Conservation (phyloP, 1,140 invertebrate species). For the Cydia strobilella region DNA sequence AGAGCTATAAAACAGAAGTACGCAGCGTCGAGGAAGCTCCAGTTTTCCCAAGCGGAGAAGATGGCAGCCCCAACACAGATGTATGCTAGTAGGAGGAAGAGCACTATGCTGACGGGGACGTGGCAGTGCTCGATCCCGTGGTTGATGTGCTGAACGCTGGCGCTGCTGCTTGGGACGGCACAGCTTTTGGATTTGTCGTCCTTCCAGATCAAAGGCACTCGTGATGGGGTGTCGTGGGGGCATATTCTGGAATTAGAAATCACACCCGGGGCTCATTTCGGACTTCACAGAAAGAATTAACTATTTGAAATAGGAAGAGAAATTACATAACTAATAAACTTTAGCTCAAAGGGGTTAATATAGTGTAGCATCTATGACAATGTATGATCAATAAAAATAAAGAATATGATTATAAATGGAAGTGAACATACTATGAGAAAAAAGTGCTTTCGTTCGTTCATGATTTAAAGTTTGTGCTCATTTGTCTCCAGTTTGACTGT, state of each 20-base stretch:
- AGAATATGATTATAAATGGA: no score
- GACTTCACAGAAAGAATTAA: no score
- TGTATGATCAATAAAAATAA: no score
- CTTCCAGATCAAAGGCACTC: slow-evolving; percentile 85
- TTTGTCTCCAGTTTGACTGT: no score
- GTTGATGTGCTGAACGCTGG: slow-evolving; percentile 56
- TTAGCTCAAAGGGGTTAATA: no score
- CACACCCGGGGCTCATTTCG: no score
- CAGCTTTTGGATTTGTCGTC: slow-evolving; percentile 67
- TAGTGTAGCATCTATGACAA: no score
- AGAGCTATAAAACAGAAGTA: slow-evolving; percentile 95
- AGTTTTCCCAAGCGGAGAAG: slow-evolving; percentile 87
- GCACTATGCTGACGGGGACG: slow-evolving; percentile 86
- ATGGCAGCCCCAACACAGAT: slow-evolving; percentile 86
- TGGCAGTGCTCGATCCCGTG: slow-evolving; percentile 77
- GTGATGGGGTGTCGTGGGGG: slow-evolving; percentile 86
- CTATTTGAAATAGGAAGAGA: no score
- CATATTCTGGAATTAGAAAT: slow-evolving; percentile 78
- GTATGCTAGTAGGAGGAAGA: slow-evolving; percentile 86
- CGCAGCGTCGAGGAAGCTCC: slow-evolving; percentile 90
- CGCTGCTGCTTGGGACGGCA: slow-evolving; percentile 61
- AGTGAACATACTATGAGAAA: no score
- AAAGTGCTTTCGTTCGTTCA: no score
- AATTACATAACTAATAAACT: no score
- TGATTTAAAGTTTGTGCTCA: no score